Base-by-base conservation (phyloP, 1,140 invertebrate species). In the Calosoma granatense region DNA sequence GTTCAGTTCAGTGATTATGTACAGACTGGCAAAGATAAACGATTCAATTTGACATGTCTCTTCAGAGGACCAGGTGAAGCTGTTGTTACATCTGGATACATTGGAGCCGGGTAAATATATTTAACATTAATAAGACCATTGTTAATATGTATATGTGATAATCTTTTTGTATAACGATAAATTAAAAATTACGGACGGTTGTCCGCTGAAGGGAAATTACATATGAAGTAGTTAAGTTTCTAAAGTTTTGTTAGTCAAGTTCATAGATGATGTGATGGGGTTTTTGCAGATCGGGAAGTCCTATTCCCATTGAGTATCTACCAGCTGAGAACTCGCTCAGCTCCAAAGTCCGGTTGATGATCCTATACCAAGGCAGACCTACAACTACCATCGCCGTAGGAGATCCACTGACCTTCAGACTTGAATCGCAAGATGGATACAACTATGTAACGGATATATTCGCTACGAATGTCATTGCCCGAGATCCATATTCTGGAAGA, bases 361-460 rank as follows among this genome's bases (percentile, higher is more conserved):
- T 94, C 59, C 65, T 94, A 4, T 94, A 93, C 67, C 87, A 94
- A 73, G 90, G 90, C 15, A 75, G 90, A 62, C 91, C 92, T 0
- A 94, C 92, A 0, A 94, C 91, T 0, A 94, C 91, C 0, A 94
- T 95, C 41, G 92, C 91, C 1, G 91, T 95, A n/a, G 92, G 92
- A 11, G 92, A 95, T 76, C 90, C 91, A 0, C 70, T 95, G 0
- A 94, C 90, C 1, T 94, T 95, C 75, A 79, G 89, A 56, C 70
- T 95, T 22, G 91, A 94, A 77, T 86, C 90, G 0, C 87, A 92
- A 71, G 88, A 91, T 67, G 90, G 90, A 61, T 91, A 91, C 65
- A 92, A 91, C 70, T 90, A 92, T 61, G 81, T 83, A 0, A 86
- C 86, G 0, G 92, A 95, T 64, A 94, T 95, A 56, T 95, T 94